phyloP scores from a whole-genome alignment of 1,140 invertebrate genomes.

The Capitella teleta region DNA sequence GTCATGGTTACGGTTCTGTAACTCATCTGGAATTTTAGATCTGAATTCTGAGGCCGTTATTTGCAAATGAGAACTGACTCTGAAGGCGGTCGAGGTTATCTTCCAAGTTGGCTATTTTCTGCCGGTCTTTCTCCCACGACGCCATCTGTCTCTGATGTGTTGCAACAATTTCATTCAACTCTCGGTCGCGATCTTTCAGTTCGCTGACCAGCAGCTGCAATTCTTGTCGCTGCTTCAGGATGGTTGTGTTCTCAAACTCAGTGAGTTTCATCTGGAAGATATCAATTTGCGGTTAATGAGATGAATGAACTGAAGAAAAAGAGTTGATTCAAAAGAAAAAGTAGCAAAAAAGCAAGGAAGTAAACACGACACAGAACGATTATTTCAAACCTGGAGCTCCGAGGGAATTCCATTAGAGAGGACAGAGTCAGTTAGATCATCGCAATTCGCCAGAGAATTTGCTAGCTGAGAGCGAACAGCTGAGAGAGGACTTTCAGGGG shows the following conservation, averaged over 20 bases:
- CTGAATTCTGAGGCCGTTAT: too few species aligned
- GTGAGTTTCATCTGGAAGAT: constrained; percentile 3
- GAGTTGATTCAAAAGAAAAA: too few species aligned
- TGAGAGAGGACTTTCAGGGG: too few species aligned
- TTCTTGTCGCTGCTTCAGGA: constrained; percentile 29
- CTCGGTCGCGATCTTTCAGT: constrained; percentile 24
- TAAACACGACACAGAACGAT: too few species aligned
- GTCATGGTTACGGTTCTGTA: constrained; percentile 8
- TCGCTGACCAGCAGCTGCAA: constrained; percentile 28
- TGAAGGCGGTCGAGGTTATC: constrained; percentile 15
- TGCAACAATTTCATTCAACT: constrained; percentile 28
- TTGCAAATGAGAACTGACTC: constrained; percentile 8
- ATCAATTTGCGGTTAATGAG: too few species aligned
- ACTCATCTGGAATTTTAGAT: constrained; percentile 12
- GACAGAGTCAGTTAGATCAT: too few species aligned
- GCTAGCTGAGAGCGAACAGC: too few species aligned
- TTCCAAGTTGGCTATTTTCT: constrained; percentile 19
- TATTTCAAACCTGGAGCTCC: too few species aligned
- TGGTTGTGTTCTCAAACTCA: constrained; percentile 20
- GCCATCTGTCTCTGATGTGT: constrained; percentile 28
- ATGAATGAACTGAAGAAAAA: too few species aligned
- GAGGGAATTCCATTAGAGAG: too few species aligned
- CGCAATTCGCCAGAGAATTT: too few species aligned
- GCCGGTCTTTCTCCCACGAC: constrained; percentile 31
- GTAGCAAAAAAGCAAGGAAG: too few species aligned